Conservation (phyloP, 1,140 invertebrate species). For the Ostrea edulis region DNA sequence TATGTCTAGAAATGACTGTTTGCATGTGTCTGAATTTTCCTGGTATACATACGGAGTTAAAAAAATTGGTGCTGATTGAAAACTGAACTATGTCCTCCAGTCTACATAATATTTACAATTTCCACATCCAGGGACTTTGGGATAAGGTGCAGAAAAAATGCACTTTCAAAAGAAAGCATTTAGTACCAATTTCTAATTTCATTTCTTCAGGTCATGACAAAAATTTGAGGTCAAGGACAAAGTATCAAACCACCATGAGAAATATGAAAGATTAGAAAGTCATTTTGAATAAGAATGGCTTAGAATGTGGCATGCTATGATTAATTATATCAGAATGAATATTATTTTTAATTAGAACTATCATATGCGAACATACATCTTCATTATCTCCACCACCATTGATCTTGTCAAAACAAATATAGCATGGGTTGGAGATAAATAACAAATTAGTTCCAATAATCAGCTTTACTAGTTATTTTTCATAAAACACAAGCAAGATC, state of each 20-base stretch:
- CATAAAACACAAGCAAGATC: slow-evolving; percentile 19
- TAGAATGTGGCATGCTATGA: not conserved
- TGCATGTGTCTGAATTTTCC: not conserved
- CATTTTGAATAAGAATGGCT: no score
- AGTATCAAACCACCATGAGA: no score
- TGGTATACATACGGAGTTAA: not conserved
- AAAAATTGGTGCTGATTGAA: not conserved
- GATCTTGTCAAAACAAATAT: slow-evolving; percentile 8
- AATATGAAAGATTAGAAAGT: no score
- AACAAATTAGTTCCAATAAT: not conserved
- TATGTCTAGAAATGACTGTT: not conserved
- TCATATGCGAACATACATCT: not conserved
- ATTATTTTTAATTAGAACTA: slow-evolving; percentile 2
- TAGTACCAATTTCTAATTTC: no score
- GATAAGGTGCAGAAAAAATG: no score
- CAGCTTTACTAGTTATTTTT: slow-evolving; percentile 6
- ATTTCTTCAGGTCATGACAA: no score
- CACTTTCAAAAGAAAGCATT: no score
- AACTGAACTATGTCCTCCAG: not conserved
- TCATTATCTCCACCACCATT: slow-evolving; percentile 8
- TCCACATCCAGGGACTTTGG: no score
- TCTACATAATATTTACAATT: no score
- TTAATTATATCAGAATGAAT: slow-evolving; percentile 7
- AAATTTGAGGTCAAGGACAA: no score
- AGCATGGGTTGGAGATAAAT: not conserved